Conservation (phyloP, 2,797 vertebrate genomes). For the Balearica regulorum region DNA sequence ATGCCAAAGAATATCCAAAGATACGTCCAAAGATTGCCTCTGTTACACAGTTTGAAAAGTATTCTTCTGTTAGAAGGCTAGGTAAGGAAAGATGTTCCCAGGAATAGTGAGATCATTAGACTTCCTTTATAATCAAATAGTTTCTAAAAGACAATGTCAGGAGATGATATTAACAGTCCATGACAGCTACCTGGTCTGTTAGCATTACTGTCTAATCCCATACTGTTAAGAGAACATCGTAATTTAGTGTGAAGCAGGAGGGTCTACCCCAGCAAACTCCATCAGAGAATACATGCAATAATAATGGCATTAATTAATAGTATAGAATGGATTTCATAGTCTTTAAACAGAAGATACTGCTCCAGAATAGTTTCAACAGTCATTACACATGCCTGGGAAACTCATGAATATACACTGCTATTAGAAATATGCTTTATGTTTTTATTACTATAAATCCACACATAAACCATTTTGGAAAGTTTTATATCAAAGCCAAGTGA, state of each 20-base stretch:
- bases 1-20: background rate
- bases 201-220: background rate
- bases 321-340: background rate
- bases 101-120: background rate
- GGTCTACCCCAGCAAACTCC: background rate
- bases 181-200: background rate
- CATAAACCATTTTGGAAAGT: background rate
- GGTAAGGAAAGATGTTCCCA: background rate
- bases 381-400: background rate
- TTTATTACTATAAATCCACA: background rate
- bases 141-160: background rate
- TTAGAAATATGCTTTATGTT: background rate
- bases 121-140: background rate
- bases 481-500: background rate
- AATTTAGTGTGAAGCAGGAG: background rate
- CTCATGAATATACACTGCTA: background rate
- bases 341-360: background rate
- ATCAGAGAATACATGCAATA: background rate
- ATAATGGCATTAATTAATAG: background rate
- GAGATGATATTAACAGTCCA: background rate
- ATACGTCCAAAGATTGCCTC: background rate
- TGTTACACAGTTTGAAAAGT: background rate
- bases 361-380: background rate
- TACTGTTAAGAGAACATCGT: background rate
- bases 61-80: background rate